Conservation (phyloP, 2,797 vertebrate species). For the Centropyge bicolor region DNA sequence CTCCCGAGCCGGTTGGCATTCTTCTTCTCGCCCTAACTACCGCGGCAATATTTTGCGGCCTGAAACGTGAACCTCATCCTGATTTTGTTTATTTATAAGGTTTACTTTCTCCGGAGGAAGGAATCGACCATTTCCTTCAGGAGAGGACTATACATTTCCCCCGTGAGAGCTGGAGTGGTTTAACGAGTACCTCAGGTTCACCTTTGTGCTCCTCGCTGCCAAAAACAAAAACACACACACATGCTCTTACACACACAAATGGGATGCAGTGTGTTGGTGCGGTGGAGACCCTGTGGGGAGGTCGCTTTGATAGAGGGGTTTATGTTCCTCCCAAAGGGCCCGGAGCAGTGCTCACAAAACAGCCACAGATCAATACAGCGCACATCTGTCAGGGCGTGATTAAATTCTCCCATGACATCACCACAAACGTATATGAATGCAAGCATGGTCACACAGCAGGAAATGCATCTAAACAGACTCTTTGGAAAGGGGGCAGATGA, state of each 20-base stretch:
- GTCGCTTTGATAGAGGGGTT: slow-evolving; percentile 74
- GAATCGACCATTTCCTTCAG: slow-evolving; percentile 42
- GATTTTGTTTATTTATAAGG: slow-evolving; percentile 56
- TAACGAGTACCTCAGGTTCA: slow-evolving; percentile 53
- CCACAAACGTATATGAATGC: slow-evolving; percentile 27
- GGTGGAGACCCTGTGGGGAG: slow-evolving; percentile 49
- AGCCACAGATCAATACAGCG: slow-evolving; percentile 77
- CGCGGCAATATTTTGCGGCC: slow-evolving; percentile 17
- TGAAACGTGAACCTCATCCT: slow-evolving; percentile 39
- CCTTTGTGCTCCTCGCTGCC: slow-evolving; percentile 31
- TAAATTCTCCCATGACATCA: slow-evolving; percentile 65
- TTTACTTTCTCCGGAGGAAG: slow-evolving; percentile 30
- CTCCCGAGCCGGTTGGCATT: slow-evolving; percentile 25
- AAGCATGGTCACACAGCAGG: slow-evolving; percentile 7
- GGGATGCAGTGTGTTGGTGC: slow-evolving; percentile 14
- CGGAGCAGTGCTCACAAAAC: slow-evolving; percentile 61
- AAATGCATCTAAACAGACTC: slow-evolving; percentile 6
- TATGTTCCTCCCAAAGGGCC: slow-evolving; percentile 59
- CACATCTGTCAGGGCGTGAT: slow-evolving; percentile 76
- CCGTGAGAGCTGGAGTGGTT: slow-evolving; percentile 45
- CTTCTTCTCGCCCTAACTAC: slow-evolving; percentile 21
- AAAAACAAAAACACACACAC: slow-evolving; percentile 6
- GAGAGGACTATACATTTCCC: slow-evolving; percentile 48
- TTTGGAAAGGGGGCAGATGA: slow-evolving; percentile 30
- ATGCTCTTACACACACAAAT: slow-evolving; percentile 32